Evolutionary conservation across 2,113 vertebrate genomes (phyloP).

Genomic region (Sinocyclocheilus grahami): DNA sequence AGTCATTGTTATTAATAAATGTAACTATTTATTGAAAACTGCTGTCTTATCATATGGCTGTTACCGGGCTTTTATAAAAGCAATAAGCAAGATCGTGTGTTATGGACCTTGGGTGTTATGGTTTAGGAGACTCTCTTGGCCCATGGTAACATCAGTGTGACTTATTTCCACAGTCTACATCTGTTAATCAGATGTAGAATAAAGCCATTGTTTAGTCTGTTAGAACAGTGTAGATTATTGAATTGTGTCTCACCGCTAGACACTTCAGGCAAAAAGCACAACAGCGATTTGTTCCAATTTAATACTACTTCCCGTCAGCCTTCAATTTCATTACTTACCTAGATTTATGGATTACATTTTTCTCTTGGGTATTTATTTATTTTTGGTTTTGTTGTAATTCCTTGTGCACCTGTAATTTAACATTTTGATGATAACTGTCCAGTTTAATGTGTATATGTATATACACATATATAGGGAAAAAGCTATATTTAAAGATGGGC

Average conservation of each 20-base stretch:
- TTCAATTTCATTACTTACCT: constrained; percentile 18
- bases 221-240: constrained; percentile 6
- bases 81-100: not conserved
- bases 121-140: not conserved
- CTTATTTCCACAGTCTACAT: not conserved
- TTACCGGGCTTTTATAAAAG: not conserved
- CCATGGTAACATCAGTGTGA: not conserved
- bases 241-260: not conserved
- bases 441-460: not conserved
- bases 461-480: not conserved
- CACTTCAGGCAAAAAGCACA: not conserved
- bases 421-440: not conserved
- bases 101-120: not conserved
- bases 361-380: not conserved
- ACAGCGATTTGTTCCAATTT: not conserved
- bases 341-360: constrained; percentile 26
- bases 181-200: constrained; percentile 13
- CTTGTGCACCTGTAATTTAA: not conserved
- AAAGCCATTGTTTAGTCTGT: not conserved
- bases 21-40: not conserved
- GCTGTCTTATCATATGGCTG: not conserved
- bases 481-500: not conserved
- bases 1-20: not conserved
- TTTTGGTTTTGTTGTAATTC: not conserved
- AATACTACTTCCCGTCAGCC: not conserved